Evolutionary conservation across 1,140 invertebrate genomes (phyloP), one percentile per base, ranked within the genome.

Genomic region (Pteromalus puparum): DNA sequence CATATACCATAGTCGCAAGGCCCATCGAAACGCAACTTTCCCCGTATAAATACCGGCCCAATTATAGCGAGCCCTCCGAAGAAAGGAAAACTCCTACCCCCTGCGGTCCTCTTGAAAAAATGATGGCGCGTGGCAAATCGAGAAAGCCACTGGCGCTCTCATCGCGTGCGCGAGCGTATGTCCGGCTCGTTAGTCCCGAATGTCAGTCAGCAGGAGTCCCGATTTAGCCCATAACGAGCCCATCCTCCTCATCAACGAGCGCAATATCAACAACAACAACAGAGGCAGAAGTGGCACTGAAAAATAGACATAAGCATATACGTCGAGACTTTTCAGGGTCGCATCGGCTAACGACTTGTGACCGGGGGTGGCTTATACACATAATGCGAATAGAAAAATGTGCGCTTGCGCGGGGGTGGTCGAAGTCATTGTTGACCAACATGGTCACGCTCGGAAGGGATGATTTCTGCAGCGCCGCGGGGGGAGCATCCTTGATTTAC

Each of bases 351-450:
- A 89, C 87, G 88, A 86, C 85, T 87, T 85, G 87, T 87, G 88
- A 87, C 86, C 81, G 83, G 83, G 82, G 18, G 30, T 26, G 24
- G 13, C 13, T 42, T 42, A 42, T 65, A n/a, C 10, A 42, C 6
- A 42, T 65, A 18, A 34, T 18, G 74, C 38, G 18, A 28, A 7
- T 18, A n/a, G 38, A 75, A 42, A 42, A 30, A 42, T 5, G 34
- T n/a, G 30, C 30, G 30, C 30, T 34, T 18, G 18, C 24, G 38
- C 67, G 67, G 30, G 61, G 67, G 67, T 68, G 67, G 65, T 68
- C 21, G 68, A 72, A 61, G 53, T 82, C 84, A 87, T 87, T 87
- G 87, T 88, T 87, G 87, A 87, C 87, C 85, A 82, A 88, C 87
- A 87, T 82, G 86, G 86, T 87, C 84, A 87, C 87, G 86, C 86